These are phyloP conservation scores for Agapornis roseicollis DNA, from an alignment of 2,113 vertebrate genomes.

Conservation along the genomic window DNA sequence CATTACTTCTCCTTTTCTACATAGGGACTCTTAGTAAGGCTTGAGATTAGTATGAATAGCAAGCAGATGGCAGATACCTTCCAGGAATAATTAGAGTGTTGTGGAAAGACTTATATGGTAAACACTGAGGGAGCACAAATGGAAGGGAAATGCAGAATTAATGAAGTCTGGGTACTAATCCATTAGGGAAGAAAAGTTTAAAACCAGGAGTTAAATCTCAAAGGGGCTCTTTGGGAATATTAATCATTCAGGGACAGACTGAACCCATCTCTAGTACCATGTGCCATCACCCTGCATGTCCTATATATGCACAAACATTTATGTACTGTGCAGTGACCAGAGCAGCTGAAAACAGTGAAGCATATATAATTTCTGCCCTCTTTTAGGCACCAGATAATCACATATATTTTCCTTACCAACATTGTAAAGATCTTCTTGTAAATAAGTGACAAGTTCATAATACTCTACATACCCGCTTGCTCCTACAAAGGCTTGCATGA, in stretches of 20 bases:
- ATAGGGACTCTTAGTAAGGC: neutral
- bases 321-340: neutral
- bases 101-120: neutral
- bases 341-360: neutral
- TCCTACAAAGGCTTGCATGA: neutral
- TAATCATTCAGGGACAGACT: neutral
- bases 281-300: neutral
- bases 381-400: neutral
- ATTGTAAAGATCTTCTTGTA: neutral
- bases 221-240: neutral
- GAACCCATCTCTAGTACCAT: neutral
- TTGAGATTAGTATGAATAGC: neutral
- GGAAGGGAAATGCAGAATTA: slow-evolving; percentile 40
- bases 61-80: slow-evolving; percentile 58
- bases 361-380: neutral
- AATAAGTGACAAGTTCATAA: neutral
- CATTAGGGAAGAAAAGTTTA: slow-evolving; percentile 8
- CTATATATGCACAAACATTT: neutral
- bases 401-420: neutral
- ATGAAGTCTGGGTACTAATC: slow-evolving; percentile 32
- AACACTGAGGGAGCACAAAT: slow-evolving; percentile 30
- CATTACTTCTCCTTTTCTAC: neutral
- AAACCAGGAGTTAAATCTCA: neutral
- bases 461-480: neutral
- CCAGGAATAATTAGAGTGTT: slow-evolving; percentile 52